These are phyloP conservation scores for Caiman crocodilus DNA, from an alignment of 2,797 vertebrate genomes.

Conservation along the genomic window DNA sequence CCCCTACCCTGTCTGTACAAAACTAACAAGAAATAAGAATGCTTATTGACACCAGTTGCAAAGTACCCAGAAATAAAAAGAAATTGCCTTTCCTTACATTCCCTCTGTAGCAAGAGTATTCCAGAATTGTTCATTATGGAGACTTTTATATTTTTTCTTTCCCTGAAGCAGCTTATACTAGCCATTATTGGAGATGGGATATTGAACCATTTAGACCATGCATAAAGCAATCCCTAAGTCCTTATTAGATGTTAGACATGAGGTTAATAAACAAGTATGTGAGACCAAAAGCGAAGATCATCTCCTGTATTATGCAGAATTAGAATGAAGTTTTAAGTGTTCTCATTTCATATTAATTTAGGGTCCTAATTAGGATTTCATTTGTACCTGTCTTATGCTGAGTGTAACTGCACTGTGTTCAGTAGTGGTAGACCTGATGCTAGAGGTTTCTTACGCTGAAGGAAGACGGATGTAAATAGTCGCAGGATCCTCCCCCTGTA, in stretches of 20 bases:
- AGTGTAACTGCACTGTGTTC: fast-evolving
- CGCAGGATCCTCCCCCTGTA: too few species aligned
- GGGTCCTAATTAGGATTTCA: neutral
- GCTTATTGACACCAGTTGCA: neutral
- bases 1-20: neutral
- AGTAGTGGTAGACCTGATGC: neutral
- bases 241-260: neutral
- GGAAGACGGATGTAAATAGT: neutral
- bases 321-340: neutral
- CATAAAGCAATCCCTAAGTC: neutral
- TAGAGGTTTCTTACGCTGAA: neutral
- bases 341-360: neutral
- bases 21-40: neutral
- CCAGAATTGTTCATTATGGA: neutral
- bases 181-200: neutral
- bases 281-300: constrained; percentile 4
- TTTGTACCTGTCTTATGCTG: neutral
- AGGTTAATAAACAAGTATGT: neutral
- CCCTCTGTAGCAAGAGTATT: neutral
- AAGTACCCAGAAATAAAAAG: neutral
- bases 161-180: constrained; percentile 25
- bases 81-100: neutral
- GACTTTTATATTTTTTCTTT: neutral
- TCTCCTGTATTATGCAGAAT: neutral
- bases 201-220: neutral